phyloP scores from a whole-genome alignment of 1,140 invertebrate genomes.

The Drosophila seguyi region DNA sequence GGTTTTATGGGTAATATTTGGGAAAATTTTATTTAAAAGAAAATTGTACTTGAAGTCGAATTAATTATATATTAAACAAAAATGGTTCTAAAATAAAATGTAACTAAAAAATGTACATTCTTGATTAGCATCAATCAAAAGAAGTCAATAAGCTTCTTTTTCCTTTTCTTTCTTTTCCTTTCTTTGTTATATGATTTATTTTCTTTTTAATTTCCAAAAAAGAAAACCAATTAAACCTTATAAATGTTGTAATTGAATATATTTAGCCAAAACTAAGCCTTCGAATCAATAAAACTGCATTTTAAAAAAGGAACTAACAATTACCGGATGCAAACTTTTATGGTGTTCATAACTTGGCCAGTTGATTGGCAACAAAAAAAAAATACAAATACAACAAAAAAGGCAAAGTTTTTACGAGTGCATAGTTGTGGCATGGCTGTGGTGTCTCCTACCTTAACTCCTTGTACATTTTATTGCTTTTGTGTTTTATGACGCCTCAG shows the following conservation, averaged over 20 bases:
- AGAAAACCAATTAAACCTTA: too few species aligned
- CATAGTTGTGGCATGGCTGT: neutral
- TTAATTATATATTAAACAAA: too few species aligned
- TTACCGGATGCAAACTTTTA: slow-evolving; percentile 3
- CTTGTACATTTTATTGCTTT: slow-evolving; percentile 54
- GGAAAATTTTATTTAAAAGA: neutral
- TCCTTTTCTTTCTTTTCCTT: too few species aligned
- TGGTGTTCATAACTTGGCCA: neutral
- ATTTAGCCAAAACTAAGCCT: neutral
- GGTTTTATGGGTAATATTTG: neutral
- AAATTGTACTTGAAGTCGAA: neutral
- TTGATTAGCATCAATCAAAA: too few species aligned
- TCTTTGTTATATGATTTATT: too few species aligned
- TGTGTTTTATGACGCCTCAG: slow-evolving; percentile 67
- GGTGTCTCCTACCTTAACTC: slow-evolving; percentile 10
- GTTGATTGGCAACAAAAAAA: neutral
- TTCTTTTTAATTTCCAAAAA: too few species aligned
- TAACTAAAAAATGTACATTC: too few species aligned
- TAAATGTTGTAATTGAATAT: neutral
- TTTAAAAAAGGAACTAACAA: neutral
- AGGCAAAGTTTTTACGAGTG: slow-evolving; percentile 5
- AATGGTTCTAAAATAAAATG: too few species aligned
- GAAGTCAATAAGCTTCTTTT: too few species aligned
- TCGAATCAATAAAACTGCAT: neutral
- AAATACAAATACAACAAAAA: neutral